phyloP scores from a whole-genome alignment of 2,797 vertebrate genomes.

The Lagodon rhomboides region DNA sequence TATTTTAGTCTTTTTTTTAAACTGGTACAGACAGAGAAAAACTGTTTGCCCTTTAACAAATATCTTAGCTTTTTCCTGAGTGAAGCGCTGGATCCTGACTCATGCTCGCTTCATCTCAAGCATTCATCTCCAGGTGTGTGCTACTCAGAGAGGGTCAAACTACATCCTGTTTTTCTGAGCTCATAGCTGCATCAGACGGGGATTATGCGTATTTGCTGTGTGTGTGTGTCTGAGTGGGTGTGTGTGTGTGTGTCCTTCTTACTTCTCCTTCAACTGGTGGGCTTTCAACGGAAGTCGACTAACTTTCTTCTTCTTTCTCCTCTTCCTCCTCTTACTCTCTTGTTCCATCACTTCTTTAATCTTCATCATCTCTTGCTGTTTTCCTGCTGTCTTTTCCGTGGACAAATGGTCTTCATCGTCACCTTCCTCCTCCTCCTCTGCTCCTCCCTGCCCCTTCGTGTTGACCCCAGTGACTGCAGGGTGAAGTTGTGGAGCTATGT shows the following conservation, averaged over 20 bases:
- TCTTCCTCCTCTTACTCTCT: slow-evolving; percentile 10
- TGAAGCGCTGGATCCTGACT: slow-evolving; percentile 28
- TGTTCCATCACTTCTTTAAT: slow-evolving; percentile 14
- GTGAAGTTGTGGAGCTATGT: slow-evolving; percentile 99
- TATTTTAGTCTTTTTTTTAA: background rate
- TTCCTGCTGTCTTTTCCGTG: slow-evolving; percentile 16
- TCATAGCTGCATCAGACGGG: slow-evolving; percentile 2
- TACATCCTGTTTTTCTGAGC: slow-evolving; percentile 27
- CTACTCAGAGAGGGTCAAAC: slow-evolving; percentile 10
- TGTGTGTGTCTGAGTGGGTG: background rate
- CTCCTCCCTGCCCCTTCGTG: background rate
- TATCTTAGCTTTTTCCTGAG: background rate
- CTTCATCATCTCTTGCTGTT: slow-evolving; percentile 5
- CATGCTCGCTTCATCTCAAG: slow-evolving; percentile 24
- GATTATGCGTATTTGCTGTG: slow-evolving; percentile 13
- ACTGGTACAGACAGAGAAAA: background rate
- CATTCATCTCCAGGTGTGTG: slow-evolving; percentile 21
- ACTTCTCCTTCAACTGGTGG: slow-evolving; percentile 9
- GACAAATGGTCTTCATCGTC: slow-evolving; percentile 34
- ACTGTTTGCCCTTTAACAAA: slow-evolving; percentile 10
- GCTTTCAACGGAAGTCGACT: slow-evolving; percentile 13
- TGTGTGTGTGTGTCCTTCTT: background rate
- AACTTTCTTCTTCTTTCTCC: slow-evolving; percentile 20
- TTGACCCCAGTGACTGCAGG: slow-evolving; percentile 93
- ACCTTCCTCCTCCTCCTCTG: slow-evolving; percentile 12